Percentiles rank a stretch among this genome's conserved stretches.
phyloP scores from a whole-genome alignment of 2,888 invertebrate genomes.

The Leptodirus hochenwartii region DNA sequence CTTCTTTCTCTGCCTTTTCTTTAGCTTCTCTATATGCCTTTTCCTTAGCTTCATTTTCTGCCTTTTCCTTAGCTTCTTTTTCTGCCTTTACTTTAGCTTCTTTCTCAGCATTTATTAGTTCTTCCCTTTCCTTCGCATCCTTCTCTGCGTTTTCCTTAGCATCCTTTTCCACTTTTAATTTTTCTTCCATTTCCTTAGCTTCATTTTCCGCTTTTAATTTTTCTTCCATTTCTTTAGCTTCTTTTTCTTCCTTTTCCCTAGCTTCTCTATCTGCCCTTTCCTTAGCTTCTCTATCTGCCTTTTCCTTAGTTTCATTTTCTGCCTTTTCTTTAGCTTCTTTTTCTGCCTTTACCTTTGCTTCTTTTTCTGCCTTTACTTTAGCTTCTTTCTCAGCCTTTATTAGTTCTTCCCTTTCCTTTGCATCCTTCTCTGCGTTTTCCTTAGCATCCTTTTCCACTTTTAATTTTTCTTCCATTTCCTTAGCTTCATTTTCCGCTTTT shows the following conservation, averaged over 20 bases:
- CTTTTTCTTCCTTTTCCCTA: slow-evolving; percentile 8
- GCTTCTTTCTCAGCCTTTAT: slow-evolving; percentile 9
- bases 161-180: slow-evolving; percentile 7
- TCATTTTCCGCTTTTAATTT: slow-evolving; percentile 7
- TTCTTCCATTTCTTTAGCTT: slow-evolving; percentile 6
- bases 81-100: slow-evolving; percentile 13
- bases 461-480: slow-evolving; percentile 20
- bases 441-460: slow-evolving; percentile 7
- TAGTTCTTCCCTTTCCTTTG: slow-evolving; percentile 10
- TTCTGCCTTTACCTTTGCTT: slow-evolving; percentile 9
- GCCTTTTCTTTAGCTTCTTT: slow-evolving; percentile 10
- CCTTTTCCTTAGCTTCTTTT: slow-evolving; percentile 12
- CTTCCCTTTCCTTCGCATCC: slow-evolving; percentile 8
- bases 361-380: slow-evolving; percentile 10
- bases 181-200: slow-evolving; percentile 8
- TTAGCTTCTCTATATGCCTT: slow-evolving; percentile 13
- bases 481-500: slow-evolving; percentile 24
- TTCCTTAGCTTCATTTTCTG: slow-evolving; percentile 11
- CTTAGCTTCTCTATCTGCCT: slow-evolving; percentile 9
- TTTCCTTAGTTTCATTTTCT: slow-evolving; percentile 10
- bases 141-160: slow-evolving; percentile 8
- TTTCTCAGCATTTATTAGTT: slow-evolving; percentile 11
- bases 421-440: slow-evolving; percentile 10
- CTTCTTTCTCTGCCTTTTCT: slow-evolving; percentile 15
- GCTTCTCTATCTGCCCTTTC: slow-evolving; percentile 10